Percentiles rank a stretch among this genome's conserved stretches.
Evolutionary conservation across 2,888 invertebrate species (phyloP).

Genomic region (Dasypolia templi): DNA sequence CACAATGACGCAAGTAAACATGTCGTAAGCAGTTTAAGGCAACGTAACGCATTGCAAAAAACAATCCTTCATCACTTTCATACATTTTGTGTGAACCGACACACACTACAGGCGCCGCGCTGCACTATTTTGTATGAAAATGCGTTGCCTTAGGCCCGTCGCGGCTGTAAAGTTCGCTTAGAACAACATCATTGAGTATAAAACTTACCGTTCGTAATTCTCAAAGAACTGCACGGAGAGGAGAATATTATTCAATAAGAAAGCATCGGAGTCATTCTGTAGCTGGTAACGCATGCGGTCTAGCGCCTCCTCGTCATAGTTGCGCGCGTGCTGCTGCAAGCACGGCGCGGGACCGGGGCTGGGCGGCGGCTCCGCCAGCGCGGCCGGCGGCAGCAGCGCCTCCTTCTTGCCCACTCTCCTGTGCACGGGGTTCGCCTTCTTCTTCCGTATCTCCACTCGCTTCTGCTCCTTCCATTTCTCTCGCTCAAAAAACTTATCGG

Average conservation of each 20-base stretch:
- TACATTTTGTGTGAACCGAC: background rate
- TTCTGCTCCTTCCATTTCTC: slow-evolving; percentile 83
- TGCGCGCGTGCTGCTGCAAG: slow-evolving; percentile 78
- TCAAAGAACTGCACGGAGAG: slow-evolving; percentile 94
- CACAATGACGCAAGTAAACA: slow-evolving; percentile 13
- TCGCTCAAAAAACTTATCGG: slow-evolving; percentile 84
- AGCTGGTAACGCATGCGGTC: slow-evolving; percentile 91
- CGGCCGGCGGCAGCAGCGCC: slow-evolving; percentile 69
- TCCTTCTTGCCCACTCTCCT: slow-evolving; percentile 78
- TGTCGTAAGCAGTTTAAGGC: background rate
- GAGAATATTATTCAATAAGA: slow-evolving; percentile 94
- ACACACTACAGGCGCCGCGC: background rate
- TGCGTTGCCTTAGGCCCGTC: background rate
- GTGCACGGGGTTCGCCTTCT: slow-evolving; percentile 72
- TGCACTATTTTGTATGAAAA: background rate
- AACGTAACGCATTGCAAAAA: background rate
- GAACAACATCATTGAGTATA: background rate
- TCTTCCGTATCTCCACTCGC: slow-evolving; percentile 79
- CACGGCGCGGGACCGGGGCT: slow-evolving; percentile 69
- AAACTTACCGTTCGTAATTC: slow-evolving; percentile 93
- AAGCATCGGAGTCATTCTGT: slow-evolving; percentile 91
- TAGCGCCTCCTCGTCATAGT: slow-evolving; percentile 90
- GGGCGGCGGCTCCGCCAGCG: slow-evolving; percentile 68
- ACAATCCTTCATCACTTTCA: background rate
- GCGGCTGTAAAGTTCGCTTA: background rate